These are phyloP conservation scores for Mesoligia furuncula DNA, from an alignment of 2,888 invertebrate species.

Conservation along the genomic window DNA sequence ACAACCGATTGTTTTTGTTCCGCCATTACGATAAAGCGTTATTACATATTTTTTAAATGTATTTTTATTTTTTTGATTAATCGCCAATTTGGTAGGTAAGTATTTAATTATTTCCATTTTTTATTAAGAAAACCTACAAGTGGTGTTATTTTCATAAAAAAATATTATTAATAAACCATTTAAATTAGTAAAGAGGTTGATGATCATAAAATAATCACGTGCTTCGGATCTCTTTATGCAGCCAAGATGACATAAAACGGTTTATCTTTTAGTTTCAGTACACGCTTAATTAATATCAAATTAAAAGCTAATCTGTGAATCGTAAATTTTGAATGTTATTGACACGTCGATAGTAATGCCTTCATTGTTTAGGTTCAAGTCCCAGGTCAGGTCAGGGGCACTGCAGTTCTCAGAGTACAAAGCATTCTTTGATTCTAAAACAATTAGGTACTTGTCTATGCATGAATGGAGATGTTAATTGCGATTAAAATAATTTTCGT, in stretches of 20 bases:
- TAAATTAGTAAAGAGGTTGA: not conserved
- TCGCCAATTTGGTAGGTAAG: not conserved
- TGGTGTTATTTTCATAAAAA: not conserved
- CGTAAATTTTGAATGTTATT: constrained; percentile 61
- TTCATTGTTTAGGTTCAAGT: constrained; percentile 64
- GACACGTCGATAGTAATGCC: constrained; percentile 49
- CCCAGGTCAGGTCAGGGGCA: constrained; percentile 63
- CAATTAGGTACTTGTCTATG: constrained; percentile 51
- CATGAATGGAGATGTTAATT: constrained; percentile 54
- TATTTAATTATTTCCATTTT: constrained; percentile 29
- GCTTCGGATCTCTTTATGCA: not conserved
- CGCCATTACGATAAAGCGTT: not conserved
- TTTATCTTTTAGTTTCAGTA: constrained; percentile 18
- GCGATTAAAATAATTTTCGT: constrained; percentile 39
- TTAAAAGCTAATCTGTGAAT: constrained; percentile 49
- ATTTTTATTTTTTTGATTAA: not conserved
- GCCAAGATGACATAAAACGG: constrained; percentile 20
- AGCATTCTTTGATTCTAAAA: constrained; percentile 43
- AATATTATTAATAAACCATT: not conserved
- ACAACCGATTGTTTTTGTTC: constrained; percentile 31
- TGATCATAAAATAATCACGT: not conserved
- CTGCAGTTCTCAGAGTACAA: constrained; percentile 55
- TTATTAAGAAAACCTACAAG: constrained; percentile 12
- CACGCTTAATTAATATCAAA: constrained; percentile 48
- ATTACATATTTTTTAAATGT: constrained; percentile 20